Percentiles rank a stretch among this genome's conserved stretches.
Evolutionary conservation across 2,797 vertebrate species (phyloP).

Genomic region (Dendrocincla fuliginosa): DNA sequence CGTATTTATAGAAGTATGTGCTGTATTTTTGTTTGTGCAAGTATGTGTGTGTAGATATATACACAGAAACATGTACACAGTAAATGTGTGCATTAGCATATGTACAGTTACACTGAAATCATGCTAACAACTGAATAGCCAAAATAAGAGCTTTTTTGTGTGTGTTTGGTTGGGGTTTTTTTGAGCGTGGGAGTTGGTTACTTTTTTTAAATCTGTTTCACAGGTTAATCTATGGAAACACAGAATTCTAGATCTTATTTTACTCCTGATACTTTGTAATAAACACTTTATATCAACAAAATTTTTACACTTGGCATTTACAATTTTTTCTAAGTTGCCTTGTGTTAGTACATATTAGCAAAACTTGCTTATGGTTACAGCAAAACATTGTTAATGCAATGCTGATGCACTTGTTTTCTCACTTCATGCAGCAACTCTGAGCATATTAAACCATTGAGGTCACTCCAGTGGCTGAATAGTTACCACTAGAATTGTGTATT

Average conservation of each 20-base stretch:
- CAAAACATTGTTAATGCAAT: conserved; percentile 23
- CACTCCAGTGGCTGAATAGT: background rate
- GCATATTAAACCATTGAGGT: conserved; percentile 37
- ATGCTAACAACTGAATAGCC: background rate
- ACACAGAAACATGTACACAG: background rate
- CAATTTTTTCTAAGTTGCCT: background rate
- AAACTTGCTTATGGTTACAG: conserved; percentile 1
- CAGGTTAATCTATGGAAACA: background rate
- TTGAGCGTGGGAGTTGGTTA: too few relatives aligned
- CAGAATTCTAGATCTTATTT: background rate
- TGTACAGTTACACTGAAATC: background rate
- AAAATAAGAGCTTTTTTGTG: background rate
- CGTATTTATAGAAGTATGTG: background rate
- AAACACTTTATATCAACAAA: background rate
- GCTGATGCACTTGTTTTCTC: conserved; percentile 31
- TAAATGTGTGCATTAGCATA: background rate
- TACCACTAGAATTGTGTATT: background rate
- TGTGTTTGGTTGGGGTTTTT: background rate
- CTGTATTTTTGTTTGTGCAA: background rate
- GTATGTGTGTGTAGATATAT: background rate
- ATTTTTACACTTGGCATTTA: background rate
- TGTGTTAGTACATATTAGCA: background rate
- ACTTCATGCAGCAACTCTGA: conserved; percentile 36
- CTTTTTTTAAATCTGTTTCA: background rate
- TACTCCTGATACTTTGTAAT: background rate